Base-by-base conservation (phyloP, 2,113 vertebrate species). In the Indri indri region DNA sequence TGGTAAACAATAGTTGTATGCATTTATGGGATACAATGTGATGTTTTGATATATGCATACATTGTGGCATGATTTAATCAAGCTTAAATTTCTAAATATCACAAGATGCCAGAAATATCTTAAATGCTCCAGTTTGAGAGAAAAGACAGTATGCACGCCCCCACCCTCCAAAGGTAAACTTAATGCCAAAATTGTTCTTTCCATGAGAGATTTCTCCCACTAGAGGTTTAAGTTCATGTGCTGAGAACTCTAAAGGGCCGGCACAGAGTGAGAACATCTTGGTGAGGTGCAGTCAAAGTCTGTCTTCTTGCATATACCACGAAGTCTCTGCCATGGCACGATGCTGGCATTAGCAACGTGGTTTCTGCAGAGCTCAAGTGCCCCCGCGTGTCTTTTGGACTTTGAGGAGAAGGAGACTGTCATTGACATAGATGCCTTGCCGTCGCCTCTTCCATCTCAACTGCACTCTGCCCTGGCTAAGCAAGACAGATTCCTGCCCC, bases 401-500 rank as follows among this genome's bases (percentile, higher is more conserved):
- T 99, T 99, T 1, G 99, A 99, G 97, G 99, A 99, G 90, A 97
- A 98, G 4, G 99, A 99, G 97, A 98, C 98, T 0, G 99, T 98
- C 47, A 93, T 98, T 66, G 98, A 98, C 96, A 99, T 99, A 98
- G 97, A 99, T 99, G 98, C 98, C 99, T 52, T 99, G 99, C 94
- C 98, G 98, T 97, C 99, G 99, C 92, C 98, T 99, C 54, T 99
- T 99, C 94, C 99, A 99, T 94, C 98, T 98, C 3, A 97, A 98
- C 85, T 99, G 99, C 61, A 99, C 99, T 25, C 96, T 99, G 54
- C 98, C 99, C 1, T 99, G 99, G 99, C 95, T 99, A 65, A 98
- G 99, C 34, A 99, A 99, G 99, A 99, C 99, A 0, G 99, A 99
- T 97, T 99, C 99, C 66, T 99, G 99, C 81, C 99, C 99, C 99